A percentile compares a stretch with the other conserved stretches of the same genome.
Evolutionary conservation across 2,888 invertebrate genomes (phyloP).

Genomic region (Peribatodes rhomboidaria): DNA sequence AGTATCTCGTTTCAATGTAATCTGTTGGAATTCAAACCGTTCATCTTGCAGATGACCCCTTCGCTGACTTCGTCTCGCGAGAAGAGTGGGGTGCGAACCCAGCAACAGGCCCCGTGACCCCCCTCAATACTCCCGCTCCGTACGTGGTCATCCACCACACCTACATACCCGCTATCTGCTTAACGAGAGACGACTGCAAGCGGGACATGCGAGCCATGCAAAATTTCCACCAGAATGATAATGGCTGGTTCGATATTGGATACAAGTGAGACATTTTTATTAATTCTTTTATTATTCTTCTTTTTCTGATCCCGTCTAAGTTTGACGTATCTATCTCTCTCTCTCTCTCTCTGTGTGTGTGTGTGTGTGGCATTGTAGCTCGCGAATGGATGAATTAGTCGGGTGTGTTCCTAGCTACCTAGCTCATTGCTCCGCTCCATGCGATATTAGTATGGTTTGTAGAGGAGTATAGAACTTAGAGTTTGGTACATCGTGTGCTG

Average conservation of each 20-base stretch:
- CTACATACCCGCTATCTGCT: slow-evolving; percentile 87
- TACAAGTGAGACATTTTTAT: slow-evolving; percentile 70
- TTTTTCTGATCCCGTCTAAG: too few species aligned
- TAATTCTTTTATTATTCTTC: too few species aligned
- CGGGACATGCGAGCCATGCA: slow-evolving; percentile 89
- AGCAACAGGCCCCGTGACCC: slow-evolving; percentile 68
- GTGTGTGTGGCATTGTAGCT: too few species aligned
- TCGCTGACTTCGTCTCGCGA: slow-evolving; percentile 44
- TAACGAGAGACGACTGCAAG: slow-evolving; percentile 79
- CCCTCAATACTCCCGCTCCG: slow-evolving; percentile 85
- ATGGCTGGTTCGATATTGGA: slow-evolving; percentile 90
- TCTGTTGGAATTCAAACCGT: background rate
- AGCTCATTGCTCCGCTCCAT: too few species aligned
- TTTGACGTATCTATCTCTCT: too few species aligned
- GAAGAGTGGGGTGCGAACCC: slow-evolving; percentile 87
- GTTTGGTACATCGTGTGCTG: too few species aligned
- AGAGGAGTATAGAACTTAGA: too few species aligned
- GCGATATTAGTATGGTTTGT: too few species aligned
- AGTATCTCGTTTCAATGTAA: too few species aligned
- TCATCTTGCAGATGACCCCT: slow-evolving; percentile 41
- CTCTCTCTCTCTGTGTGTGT: too few species aligned
- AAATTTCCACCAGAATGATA: slow-evolving; percentile 84
- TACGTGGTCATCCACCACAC: slow-evolving; percentile 91
- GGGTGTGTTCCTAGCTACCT: too few species aligned
- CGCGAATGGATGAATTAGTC: too few species aligned